phyloP scores from a whole-genome alignment of 2,113 vertebrate genomes.

The Dasyprocta punctata region DNA sequence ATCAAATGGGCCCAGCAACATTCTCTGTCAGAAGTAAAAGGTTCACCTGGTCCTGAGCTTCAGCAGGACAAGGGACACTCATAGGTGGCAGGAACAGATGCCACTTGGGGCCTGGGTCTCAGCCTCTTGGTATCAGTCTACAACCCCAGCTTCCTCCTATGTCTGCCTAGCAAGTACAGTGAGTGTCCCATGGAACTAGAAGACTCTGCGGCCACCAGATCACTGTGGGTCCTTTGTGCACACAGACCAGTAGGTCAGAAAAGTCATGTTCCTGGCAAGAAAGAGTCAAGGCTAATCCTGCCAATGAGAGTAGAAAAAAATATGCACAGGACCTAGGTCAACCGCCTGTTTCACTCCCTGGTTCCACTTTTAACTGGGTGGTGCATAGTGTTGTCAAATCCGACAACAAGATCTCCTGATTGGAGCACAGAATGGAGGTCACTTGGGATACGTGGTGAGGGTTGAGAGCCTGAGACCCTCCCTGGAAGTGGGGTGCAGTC shows the following conservation, averaged over 20 bases:
- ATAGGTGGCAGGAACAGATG: too few species aligned
- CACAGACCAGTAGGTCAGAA: neutral
- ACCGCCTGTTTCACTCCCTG: neutral
- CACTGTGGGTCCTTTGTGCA: neutral
- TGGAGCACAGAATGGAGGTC: neutral
- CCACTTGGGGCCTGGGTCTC: neutral
- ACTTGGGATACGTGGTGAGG: fast-evolving
- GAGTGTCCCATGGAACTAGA: neutral
- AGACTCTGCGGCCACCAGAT: neutral
- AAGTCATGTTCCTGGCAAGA: neutral
- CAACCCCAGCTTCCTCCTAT: too few species aligned
- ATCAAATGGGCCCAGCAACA: neutral
- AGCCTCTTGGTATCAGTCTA: too few species aligned
- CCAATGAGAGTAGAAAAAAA: neutral
- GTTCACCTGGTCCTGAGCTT: neutral
- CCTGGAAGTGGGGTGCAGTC: fast-evolving
- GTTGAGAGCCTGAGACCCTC: too few species aligned
- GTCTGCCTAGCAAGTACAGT: neutral
- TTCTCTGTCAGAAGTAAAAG: too few species aligned
- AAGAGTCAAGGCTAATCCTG: neutral
- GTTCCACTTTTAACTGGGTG: neutral
- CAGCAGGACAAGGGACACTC: too few species aligned
- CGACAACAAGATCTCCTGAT: neutral
- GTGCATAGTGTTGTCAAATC: neutral
- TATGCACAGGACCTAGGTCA: neutral